Evolutionary conservation across 2,113 vertebrate species (phyloP).

Genomic region (Poeciliopsis prolifica): DNA sequence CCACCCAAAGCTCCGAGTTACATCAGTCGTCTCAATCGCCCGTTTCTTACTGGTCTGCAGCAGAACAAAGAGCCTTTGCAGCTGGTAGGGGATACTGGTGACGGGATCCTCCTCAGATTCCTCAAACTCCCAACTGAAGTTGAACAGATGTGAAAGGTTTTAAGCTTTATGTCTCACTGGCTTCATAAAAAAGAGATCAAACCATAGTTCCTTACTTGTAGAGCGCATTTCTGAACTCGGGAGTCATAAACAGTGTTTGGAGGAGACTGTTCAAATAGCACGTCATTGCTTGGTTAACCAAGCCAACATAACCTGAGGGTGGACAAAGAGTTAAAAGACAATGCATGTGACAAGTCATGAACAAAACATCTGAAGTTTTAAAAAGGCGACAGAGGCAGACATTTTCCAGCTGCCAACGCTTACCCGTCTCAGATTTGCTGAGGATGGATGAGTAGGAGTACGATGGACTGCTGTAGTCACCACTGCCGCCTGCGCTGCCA

Average conservation of each 20-base stretch:
- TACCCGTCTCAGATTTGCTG: slow-evolving; percentile 96
- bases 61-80: slow-evolving; percentile 96
- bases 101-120: slow-evolving; percentile 95
- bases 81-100: slow-evolving; percentile 95
- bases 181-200: neutral
- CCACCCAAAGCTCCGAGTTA: slow-evolving; percentile 98
- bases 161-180: neutral
- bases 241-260: slow-evolving; percentile 98
- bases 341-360: slow-evolving; percentile 10
- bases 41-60: slow-evolving; percentile 98
- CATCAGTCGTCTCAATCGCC: slow-evolving; percentile 97
- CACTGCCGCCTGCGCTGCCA: slow-evolving; percentile 86
- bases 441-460: slow-evolving; percentile 96
- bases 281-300: slow-evolving; percentile 99
- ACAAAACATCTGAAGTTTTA: neutral
- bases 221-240: slow-evolving; percentile 97
- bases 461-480: slow-evolving; percentile 91
- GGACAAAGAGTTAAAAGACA: neutral
- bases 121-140: slow-evolving; percentile 95
- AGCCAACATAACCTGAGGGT: slow-evolving; percentile 92
- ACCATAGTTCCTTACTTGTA: slow-evolving; percentile 88
- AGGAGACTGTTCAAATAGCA: slow-evolving; percentile 99
- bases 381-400: neutral
- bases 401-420: slow-evolving; percentile 51
- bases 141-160: neutral